phyloP scores from a whole-genome alignment of 2,113 vertebrate species.

The Thomomys bottae region DNA sequence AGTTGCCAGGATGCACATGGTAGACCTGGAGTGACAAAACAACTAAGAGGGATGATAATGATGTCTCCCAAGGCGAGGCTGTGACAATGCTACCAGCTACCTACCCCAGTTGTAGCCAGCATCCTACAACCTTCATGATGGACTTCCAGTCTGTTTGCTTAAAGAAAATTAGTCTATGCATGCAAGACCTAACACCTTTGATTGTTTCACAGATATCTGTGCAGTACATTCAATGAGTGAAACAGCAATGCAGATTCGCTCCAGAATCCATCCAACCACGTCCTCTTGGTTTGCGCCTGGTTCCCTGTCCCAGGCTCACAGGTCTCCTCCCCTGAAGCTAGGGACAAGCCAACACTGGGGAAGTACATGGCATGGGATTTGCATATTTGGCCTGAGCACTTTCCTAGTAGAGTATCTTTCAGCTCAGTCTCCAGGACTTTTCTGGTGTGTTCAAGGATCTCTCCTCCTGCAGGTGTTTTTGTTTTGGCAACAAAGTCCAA shows the following conservation, averaged over 20 bases:
- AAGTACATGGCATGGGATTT: neutral
- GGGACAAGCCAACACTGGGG: neutral
- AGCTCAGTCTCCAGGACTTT: neutral
- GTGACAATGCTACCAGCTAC: neutral
- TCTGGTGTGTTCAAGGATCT: neutral
- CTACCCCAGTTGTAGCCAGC: neutral
- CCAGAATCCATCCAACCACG: neutral
- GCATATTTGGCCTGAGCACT: neutral
- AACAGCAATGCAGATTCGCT: constrained; percentile 15
- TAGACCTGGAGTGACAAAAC: constrained; percentile 7
- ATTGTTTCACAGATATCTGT: constrained; percentile 24
- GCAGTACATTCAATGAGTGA: neutral
- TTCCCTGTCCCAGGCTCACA: neutral
- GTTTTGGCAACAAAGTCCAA: neutral
- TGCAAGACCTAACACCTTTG: neutral
- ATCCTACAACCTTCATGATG: neutral
- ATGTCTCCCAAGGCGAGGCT: neutral
- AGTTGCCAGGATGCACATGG: neutral
- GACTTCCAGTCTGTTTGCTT: constrained; percentile 18
- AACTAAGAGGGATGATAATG: neutral
- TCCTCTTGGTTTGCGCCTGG: neutral
- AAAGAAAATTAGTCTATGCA: constrained; percentile 2
- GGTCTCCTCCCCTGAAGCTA: neutral
- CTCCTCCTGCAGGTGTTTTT: neutral
- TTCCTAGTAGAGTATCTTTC: neutral